Base-by-base conservation (phyloP, 1,140 invertebrate genomes). In the Aphelinus atriplicis region DNA sequence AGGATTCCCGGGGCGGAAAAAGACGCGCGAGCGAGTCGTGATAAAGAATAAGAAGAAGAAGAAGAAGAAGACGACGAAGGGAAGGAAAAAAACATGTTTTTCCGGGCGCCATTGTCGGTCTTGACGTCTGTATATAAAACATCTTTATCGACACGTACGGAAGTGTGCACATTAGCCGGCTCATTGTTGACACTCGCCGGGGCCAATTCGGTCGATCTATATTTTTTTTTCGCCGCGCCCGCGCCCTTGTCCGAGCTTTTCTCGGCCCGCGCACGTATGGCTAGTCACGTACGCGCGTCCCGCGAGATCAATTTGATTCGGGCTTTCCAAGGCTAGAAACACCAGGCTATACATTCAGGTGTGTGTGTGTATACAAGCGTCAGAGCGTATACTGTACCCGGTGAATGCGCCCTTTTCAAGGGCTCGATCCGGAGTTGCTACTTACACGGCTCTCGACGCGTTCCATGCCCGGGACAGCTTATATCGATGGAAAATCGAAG, bases 151-250 rank as follows among this genome's bases (percentile, higher is more conserved):
- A 51, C 64, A 73, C 63, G 71, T 47, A 46, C 42, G 65, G 10
- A 68, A 69, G 60, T 56, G 45, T 63, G 3, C 10, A 64, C 73
- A 69, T 75, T 75, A 75, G 60, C 66, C 9, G 1, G 66, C 5
- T 75, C 66, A 69, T 63, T 69, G 66, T 69, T 70, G 64, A 73
- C 64, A 46, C 43, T 9, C 5, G 60, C n/a, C 4, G 5, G 3
- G 5, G 51, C 10, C 7, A 10, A 53, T 26, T 9, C 7, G 7
- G 26, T 26, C 26, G 26, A 26, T 55, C 1, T 64, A 0, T 64
- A 26, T 66, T 53, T 66, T 68, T 68, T 43, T 46, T 45, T 67
- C 26, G 10, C 6, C 7, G 53, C 58, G 47, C 46, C 5, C 61
- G 70, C 48, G 48, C 6, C 3, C 56, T 5, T 47, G 51, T 64